A percentile compares a stretch with the other conserved stretches of the same genome.
phyloP scores from a whole-genome alignment of 2,113 vertebrate species.

The Antennarius striatus region DNA sequence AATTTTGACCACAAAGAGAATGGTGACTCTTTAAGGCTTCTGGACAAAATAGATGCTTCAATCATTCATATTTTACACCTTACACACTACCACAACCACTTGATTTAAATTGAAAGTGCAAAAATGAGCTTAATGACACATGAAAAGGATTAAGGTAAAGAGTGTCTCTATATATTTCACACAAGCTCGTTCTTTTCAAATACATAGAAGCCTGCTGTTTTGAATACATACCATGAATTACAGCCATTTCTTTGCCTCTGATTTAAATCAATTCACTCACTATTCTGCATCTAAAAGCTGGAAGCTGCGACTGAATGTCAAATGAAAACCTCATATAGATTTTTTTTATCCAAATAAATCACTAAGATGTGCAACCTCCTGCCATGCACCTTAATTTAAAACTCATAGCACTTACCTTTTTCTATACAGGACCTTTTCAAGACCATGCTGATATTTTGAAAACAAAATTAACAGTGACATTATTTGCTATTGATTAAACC shows the following conservation, averaged over 20 bases:
- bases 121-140: conserved; percentile 5
- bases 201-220: not conserved
- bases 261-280: conserved; percentile 4
- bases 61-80: too few species aligned
- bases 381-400: not conserved
- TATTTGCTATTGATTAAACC: conserved; percentile 40
- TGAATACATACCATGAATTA: conserved; percentile 5
- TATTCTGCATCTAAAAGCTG: conserved; percentile 37
- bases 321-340: not conserved
- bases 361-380: not conserved
- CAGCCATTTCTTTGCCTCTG: conserved; percentile 6
- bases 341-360: not conserved
- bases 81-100: not conserved
- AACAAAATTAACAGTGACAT: conserved; percentile 26
- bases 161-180: conserved; percentile 12
- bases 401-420: not conserved
- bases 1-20: too few species aligned
- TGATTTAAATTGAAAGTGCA: conserved; percentile 9
- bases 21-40: too few species aligned
- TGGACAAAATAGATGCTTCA: too few species aligned
- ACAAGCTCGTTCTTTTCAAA: conserved; percentile 7
- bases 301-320: conserved; percentile 19
- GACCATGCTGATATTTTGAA: conserved; percentile 27
- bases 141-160: conserved; percentile 6
- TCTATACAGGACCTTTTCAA: not conserved